Conservation (phyloP, 1,140 invertebrate genomes). For the Luehdorfia chinensis region DNA sequence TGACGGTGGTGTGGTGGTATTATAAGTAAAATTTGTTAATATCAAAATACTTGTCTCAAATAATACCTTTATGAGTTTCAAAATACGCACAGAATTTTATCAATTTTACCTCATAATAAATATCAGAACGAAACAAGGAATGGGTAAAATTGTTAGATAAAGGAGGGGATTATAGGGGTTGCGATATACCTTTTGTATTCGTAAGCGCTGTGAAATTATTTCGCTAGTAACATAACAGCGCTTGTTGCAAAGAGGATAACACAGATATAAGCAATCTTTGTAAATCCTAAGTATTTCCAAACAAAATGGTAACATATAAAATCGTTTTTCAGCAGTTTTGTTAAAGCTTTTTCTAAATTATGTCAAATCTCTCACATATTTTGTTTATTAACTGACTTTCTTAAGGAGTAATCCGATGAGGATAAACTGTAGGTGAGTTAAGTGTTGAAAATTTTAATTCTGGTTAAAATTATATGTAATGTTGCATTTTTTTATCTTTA, state of each 20-base stretch:
- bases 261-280: constrained; percentile 18
- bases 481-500: too few relatives aligned
- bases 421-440: too few relatives aligned
- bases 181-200: constrained; percentile 14
- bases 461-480: too few relatives aligned
- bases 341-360: too few relatives aligned
- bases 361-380: too few relatives aligned
- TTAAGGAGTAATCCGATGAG: too few relatives aligned
- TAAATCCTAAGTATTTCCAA: constrained; percentile 22
- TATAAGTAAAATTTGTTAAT: too few relatives aligned
- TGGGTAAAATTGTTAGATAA: constrained; percentile 12
- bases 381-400: too few relatives aligned
- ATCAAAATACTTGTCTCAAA: too few relatives aligned
- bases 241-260: constrained; percentile 17
- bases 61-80: too few relatives aligned
- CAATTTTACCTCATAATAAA: constrained; percentile 14
- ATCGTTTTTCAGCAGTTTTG: constrained; percentile 19
- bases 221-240: constrained; percentile 14
- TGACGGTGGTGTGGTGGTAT: too few relatives aligned
- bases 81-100: constrained; percentile 1
- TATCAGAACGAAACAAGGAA: constrained; percentile 10
- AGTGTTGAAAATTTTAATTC: too few relatives aligned
- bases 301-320: constrained; percentile 23
- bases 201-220: constrained; percentile 17
- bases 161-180: constrained; percentile 17